These are phyloP conservation scores for Porites australiensis DNA, from an alignment of 64 coral and sea anemone genomes.

Conservation along the genomic window DNA sequence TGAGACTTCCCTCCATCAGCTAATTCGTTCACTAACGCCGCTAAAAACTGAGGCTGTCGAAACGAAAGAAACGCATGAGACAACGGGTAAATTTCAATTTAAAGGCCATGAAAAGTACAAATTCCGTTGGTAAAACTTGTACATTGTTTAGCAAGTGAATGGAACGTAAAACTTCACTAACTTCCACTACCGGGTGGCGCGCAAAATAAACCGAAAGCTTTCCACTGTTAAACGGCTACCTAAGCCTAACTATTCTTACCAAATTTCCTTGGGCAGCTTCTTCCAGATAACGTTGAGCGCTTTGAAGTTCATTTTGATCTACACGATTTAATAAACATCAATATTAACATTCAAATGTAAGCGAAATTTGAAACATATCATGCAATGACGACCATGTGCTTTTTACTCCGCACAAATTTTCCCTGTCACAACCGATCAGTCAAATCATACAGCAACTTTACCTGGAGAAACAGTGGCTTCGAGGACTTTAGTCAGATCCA, in stretches of 20 bases:
- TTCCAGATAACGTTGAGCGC: slow-evolving; percentile 86
- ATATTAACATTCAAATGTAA: not conserved
- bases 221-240: not conserved
- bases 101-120: not conserved
- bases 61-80: slow-evolving; percentile 7
- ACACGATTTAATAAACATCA: slow-evolving; percentile 46
- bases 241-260: slow-evolving; percentile 63
- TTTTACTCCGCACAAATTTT: slow-evolving; percentile 4
- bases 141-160: slow-evolving; percentile 9
- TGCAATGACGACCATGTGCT: slow-evolving; percentile 84
- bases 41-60: slow-evolving; percentile 94
- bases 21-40: slow-evolving; percentile 86
- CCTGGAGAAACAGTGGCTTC: slow-evolving; percentile 99
- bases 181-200: not conserved
- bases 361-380: slow-evolving; percentile 15
- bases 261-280: slow-evolving; percentile 88
- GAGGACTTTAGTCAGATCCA: slow-evolving; percentile 93
- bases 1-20: slow-evolving; percentile 85
- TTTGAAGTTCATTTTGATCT: slow-evolving; percentile 95
- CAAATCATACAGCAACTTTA: slow-evolving; percentile 41
- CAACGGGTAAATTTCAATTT: not conserved
- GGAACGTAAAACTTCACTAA: not conserved
- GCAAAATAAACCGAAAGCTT: not conserved
- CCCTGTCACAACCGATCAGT: not conserved
- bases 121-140: not conserved